These are phyloP conservation scores for Cirrhinus mrigala DNA, from an alignment of 2,797 vertebrate species.

Conservation along the genomic window DNA sequence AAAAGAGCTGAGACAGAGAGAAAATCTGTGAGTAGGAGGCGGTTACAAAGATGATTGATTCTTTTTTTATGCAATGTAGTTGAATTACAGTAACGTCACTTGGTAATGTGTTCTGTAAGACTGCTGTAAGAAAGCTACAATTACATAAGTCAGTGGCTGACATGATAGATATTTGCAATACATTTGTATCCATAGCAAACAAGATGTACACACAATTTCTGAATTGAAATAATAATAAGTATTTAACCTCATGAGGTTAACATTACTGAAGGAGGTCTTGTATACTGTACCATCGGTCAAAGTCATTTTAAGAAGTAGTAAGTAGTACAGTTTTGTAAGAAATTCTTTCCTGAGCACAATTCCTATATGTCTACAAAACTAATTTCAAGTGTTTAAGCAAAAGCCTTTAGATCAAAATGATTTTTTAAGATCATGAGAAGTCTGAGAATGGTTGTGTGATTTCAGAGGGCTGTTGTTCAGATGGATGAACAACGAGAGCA, in stretches of 20 bases:
- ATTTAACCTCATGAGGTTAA: neutral
- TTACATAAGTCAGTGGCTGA: neutral
- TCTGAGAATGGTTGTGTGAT: conserved; percentile 42
- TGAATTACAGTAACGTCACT: neutral
- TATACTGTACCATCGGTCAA: neutral
- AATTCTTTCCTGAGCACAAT: neutral
- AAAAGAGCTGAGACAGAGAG: conserved; percentile 84
- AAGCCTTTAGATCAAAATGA: neutral
- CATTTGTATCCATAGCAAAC: neutral
- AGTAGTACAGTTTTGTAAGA: neutral
- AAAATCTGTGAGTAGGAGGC: conserved; percentile 71
- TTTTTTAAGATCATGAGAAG: neutral
- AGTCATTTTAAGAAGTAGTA: neutral
- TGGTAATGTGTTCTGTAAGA: neutral
- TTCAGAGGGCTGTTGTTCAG: conserved; percentile 90
- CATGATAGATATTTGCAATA: neutral
- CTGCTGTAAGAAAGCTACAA: neutral
- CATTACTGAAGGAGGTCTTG: neutral
- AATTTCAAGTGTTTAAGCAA: neutral
- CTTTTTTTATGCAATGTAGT: neutral
- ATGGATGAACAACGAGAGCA: conserved; percentile 95
- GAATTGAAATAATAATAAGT: neutral
- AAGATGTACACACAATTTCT: neutral
- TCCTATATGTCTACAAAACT: neutral
- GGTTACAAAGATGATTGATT: neutral